Conservation (phyloP, 2,113 vertebrate genomes). For the Ceyx melanurus region DNA sequence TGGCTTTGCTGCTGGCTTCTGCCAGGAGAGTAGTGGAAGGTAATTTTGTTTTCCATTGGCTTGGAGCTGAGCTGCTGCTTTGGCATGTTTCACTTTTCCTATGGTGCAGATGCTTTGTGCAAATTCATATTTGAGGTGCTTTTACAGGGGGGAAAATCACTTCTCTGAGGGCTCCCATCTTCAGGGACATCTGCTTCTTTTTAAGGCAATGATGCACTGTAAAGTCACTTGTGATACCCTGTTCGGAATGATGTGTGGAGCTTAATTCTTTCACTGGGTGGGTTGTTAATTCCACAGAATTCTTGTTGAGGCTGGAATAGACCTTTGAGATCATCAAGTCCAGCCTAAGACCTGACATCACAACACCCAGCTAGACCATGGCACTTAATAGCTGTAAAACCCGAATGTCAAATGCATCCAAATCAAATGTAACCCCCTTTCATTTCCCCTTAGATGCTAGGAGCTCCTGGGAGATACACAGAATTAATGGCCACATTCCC, state of each 20-base stretch:
- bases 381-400: not conserved
- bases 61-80: not conserved
- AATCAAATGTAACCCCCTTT: not conserved
- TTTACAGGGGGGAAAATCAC: not conserved
- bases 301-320: too few relatives aligned
- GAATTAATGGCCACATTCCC: not conserved
- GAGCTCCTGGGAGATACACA: not conserved
- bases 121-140: not conserved
- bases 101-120: not conserved
- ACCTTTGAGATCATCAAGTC: too few relatives aligned
- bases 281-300: not conserved
- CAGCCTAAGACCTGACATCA: too few relatives aligned
- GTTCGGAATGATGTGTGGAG: not conserved
- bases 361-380: too few relatives aligned
- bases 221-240: not conserved
- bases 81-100: not conserved
- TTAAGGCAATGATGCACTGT: not conserved
- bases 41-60: constrained; percentile 26
- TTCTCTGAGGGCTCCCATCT: not conserved
- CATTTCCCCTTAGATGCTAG: not conserved
- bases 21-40: constrained; percentile 80
- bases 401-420: not conserved
- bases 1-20: constrained; percentile 82
- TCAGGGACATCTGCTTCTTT: not conserved
- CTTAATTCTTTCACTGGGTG: not conserved